Percentiles rank a stretch among this genome's conserved stretches.
phyloP scores from a whole-genome alignment of 2,888 invertebrate species.

The Bembecia ichneumoniformis region DNA sequence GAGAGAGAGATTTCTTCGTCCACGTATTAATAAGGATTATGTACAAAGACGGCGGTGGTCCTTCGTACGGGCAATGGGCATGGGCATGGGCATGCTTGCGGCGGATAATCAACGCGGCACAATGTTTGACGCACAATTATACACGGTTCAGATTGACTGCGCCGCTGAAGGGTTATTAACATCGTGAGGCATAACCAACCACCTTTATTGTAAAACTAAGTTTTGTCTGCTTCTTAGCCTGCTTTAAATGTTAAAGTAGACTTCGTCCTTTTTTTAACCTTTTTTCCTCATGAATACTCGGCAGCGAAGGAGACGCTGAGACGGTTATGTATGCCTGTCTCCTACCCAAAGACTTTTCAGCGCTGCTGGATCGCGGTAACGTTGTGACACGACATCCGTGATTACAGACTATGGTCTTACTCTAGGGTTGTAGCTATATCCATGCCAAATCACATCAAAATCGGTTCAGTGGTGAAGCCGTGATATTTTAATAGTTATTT shows the following conservation, averaged over 20 bases:
- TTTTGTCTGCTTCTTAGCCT: too few species aligned
- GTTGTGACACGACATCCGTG: too few species aligned
- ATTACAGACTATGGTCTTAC: too few species aligned
- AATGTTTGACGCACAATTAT: conserved; percentile 28
- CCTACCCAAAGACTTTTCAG: too few species aligned
- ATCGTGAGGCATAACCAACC: neutral
- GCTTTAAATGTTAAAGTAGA: neutral
- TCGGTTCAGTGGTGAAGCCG: neutral
- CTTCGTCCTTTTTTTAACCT: too few species aligned
- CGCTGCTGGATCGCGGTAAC: too few species aligned
- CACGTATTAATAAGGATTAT: neutral
- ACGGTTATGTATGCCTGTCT: too few species aligned
- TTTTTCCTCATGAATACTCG: too few species aligned
- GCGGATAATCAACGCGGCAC: conserved; percentile 3
- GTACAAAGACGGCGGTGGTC: neutral
- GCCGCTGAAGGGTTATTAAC: neutral
- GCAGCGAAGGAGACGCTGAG: too few species aligned
- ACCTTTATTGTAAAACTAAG: neutral
- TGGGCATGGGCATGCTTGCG: neutral
- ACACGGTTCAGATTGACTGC: conserved; percentile 15
- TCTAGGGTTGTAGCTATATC: neutral
- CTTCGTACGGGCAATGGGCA: too few species aligned
- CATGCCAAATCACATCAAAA: neutral
- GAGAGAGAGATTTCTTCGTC: neutral
- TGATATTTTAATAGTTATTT: neutral